Evolutionary conservation across 2,113 vertebrate species (phyloP).

Genomic region (Urocolius indicus): DNA sequence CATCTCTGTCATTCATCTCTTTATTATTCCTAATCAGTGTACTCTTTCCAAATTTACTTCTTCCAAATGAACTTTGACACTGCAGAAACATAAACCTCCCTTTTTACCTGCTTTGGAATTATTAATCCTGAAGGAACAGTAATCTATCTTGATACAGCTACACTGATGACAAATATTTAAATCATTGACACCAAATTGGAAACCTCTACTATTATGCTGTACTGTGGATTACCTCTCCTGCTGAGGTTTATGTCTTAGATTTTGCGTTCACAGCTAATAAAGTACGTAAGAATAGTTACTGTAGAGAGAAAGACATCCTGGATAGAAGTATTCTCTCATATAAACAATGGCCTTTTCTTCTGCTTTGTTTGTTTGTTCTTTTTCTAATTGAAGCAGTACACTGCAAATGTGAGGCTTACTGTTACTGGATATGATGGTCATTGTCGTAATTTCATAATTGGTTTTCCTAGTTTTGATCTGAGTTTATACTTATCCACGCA

Average conservation of each 20-base stretch:
- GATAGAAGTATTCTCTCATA: neutral
- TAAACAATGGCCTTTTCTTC: neutral
- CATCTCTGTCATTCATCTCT: neutral
- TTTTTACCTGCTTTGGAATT: neutral
- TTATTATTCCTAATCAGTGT: neutral
- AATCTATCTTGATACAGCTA: neutral
- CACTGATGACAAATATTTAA: neutral
- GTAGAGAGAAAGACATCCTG: neutral
- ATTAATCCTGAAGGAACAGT: neutral
- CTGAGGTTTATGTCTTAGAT: neutral
- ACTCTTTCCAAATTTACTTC: neutral
- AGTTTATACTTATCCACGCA: neutral
- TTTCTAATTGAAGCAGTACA: neutral
- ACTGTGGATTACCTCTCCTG: neutral
- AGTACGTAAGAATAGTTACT: neutral
- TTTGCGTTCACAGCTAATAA: neutral
- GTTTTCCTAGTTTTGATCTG: neutral
- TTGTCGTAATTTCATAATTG: neutral
- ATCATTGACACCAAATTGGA: neutral
- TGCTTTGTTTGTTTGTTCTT: neutral
- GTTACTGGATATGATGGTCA: neutral
- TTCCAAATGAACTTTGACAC: neutral
- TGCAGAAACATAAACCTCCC: neutral
- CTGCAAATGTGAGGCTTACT: neutral
- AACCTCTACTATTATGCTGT: neutral